Conservation (phyloP, 2,113 vertebrate species). For the Clarias gariepinus region DNA sequence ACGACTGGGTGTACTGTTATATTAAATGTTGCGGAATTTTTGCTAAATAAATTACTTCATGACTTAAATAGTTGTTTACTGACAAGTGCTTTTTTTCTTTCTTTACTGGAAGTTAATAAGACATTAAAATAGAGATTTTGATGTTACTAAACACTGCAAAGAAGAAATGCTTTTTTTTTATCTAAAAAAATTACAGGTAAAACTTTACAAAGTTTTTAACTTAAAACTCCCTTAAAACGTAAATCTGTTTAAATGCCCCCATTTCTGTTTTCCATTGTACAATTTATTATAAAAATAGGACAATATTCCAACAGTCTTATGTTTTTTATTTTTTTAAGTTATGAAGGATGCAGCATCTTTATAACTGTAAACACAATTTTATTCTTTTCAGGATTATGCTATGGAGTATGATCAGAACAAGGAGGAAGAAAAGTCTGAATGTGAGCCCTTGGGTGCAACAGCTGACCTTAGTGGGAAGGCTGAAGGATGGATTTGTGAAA, state of each 20-base stretch:
- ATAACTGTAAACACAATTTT: background rate
- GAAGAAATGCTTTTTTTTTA: background rate
- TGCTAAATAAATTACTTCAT: background rate
- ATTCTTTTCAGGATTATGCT: background rate
- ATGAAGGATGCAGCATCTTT: background rate
- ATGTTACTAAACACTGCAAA: background rate
- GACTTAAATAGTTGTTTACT: background rate
- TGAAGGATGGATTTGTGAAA: constrained; percentile 27
- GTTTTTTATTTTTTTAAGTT: background rate
- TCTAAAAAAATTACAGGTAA: background rate
- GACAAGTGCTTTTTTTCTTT: background rate
- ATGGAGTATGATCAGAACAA: background rate
- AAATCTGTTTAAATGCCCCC: too few relatives aligned
- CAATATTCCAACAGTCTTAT: background rate
- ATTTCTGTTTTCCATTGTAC: background rate
- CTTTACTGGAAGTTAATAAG: background rate
- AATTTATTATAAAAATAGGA: background rate
- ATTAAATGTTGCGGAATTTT: background rate
- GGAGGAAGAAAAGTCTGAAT: background rate
- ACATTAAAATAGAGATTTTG: background rate
- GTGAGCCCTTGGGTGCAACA: background rate
- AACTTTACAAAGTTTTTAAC: too few relatives aligned
- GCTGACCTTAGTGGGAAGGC: too few relatives aligned
- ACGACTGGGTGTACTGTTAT: background rate
- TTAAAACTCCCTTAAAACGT: too few relatives aligned